Evolutionary conservation across 2,888 invertebrate genomes (phyloP).

Genomic region (Cordilura impudica): DNA sequence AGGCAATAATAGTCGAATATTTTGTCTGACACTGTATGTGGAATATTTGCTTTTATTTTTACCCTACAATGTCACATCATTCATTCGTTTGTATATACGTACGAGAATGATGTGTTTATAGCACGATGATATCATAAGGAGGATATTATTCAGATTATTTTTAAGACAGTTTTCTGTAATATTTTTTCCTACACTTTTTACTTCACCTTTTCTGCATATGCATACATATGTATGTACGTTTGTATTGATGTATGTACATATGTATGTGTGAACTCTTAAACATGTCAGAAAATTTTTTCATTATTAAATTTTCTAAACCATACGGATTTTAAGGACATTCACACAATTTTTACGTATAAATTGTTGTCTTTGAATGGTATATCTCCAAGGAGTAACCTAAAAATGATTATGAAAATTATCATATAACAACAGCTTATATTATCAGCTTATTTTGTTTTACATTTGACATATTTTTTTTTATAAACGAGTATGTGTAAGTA

Average conservation of each 20-base stretch:
- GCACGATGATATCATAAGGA: slow-evolving; percentile 43
- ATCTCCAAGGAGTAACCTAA: slow-evolving; percentile 14
- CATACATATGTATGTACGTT: too few relatives aligned
- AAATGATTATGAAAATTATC: slow-evolving; percentile 21
- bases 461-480: neutral
- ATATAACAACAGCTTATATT: slow-evolving; percentile 20
- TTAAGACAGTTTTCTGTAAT: slow-evolving; percentile 19
- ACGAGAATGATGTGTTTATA: too few relatives aligned
- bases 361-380: slow-evolving; percentile 2
- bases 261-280: too few relatives aligned
- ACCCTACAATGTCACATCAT: slow-evolving; percentile 32
- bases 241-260: neutral
- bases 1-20: too few relatives aligned
- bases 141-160: slow-evolving; percentile 15
- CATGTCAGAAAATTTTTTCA: too few relatives aligned
- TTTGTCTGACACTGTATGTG: neutral
- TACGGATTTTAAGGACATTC: slow-evolving; percentile 37
- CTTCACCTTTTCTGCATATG: too few relatives aligned
- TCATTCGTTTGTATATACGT: neutral
- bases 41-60: slow-evolving; percentile 13
- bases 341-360: neutral
- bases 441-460: neutral
- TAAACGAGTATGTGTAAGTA: neutral
- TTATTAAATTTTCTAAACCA: slow-evolving; percentile 23
- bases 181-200: slow-evolving; percentile 7